Percentiles rank a stretch among this genome's conserved stretches.
Evolutionary conservation across 2,888 invertebrate genomes (phyloP).

Genomic region (Drosophila testacea): DNA sequence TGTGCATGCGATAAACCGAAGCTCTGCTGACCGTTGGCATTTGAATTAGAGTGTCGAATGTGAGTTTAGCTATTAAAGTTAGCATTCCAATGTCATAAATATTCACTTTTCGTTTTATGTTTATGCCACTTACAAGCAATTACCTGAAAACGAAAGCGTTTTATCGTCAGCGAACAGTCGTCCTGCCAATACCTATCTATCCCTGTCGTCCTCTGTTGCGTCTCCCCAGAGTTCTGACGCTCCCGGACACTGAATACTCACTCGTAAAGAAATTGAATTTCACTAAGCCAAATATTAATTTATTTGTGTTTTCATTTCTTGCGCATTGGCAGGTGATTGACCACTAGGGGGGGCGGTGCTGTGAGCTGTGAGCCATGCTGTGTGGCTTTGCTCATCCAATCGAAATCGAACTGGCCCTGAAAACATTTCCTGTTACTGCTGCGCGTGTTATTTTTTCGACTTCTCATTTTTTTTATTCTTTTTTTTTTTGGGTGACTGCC

Average conservation of each 20-base stretch:
- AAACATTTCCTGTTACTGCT: constrained; percentile 36
- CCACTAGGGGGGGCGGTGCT: constrained; percentile 23
- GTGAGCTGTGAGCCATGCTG: constrained; percentile 30
- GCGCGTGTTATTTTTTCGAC: constrained; percentile 32
- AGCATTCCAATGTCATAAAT: constrained; percentile 51
- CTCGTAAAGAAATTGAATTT: constrained; percentile 77
- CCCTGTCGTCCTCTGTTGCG: constrained; percentile 12
- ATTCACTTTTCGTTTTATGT: constrained; percentile 70
- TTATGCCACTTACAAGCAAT: constrained; percentile 80
- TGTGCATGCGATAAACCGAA: constrained; percentile 9
- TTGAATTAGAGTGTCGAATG: constrained; percentile 33
- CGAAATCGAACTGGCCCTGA: constrained; percentile 59
- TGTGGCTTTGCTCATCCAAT: constrained; percentile 72
- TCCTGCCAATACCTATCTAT: constrained; percentile 17
- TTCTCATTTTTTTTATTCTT: constrained; percentile 10
- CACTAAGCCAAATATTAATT: constrained; percentile 79
- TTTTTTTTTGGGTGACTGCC: constrained; percentile 43
- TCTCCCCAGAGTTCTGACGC: constrained; percentile 15
- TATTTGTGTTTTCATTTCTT: constrained; percentile 79
- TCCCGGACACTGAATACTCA: constrained; percentile 56
- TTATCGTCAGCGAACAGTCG: constrained; percentile 70
- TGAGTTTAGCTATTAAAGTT: constrained; percentile 35
- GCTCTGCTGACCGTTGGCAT: constrained; percentile 33
- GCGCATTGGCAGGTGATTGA: constrained; percentile 71
- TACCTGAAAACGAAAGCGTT: constrained; percentile 80